A percentile compares a stretch with the other conserved stretches of the same genome.
These are phyloP conservation scores for Acanthaster planci DNA, from an alignment of 35 echinoderm and acorn worm genomes.

Conservation along the genomic window DNA sequence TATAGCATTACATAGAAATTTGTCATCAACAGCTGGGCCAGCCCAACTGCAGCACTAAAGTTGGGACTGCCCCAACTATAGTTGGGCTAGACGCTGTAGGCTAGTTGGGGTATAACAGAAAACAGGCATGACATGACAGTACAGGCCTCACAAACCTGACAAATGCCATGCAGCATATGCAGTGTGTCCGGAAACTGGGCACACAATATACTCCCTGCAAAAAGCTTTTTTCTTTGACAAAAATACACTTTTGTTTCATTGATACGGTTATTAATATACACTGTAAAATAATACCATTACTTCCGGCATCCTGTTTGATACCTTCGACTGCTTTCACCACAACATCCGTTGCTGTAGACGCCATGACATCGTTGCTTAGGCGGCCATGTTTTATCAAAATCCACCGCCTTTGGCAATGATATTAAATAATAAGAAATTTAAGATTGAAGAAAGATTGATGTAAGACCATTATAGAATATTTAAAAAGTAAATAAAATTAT, in stretches of 20 bases:
- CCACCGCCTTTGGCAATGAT: not conserved
- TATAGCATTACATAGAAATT: no score
- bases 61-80: no score
- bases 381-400: not conserved
- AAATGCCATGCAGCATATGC: not conserved
- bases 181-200: slow-evolving; percentile 10
- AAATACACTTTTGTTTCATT: no score
- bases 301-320: not conserved
- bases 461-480: not conserved
- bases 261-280: not conserved
- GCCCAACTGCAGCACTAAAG: no score
- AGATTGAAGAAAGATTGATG: not conserved
- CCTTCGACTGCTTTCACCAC: not conserved
- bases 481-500: not conserved
- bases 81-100: no score
- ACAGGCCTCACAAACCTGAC: not conserved
- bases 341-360: slow-evolving; percentile 12
- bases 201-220: not conserved
- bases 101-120: no score
- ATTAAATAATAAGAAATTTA: not conserved
- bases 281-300: not conserved
- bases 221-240: no score
- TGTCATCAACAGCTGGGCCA: no score
- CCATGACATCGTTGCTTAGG: not conserved
- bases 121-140: no score